Percentiles rank a stretch among this genome's conserved stretches.
These are phyloP conservation scores for Sus scrofa DNA, from an alignment of 2,113 vertebrate genomes.

Conservation along the genomic window DNA sequence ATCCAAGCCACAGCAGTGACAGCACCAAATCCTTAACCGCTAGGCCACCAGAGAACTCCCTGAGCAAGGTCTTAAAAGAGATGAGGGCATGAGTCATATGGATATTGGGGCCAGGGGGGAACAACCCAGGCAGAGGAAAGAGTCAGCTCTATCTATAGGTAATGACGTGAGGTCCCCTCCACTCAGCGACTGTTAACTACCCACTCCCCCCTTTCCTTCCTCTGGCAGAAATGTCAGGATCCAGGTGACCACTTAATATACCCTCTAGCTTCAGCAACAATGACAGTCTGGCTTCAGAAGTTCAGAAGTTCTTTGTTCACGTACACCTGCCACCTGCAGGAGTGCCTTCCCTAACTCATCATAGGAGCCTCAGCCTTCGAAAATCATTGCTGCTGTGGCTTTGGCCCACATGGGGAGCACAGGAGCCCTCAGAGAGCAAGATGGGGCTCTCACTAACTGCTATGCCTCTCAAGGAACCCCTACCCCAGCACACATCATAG, in stretches of 20 bases:
- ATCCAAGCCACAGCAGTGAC: too few species aligned
- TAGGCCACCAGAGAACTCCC: too few species aligned
- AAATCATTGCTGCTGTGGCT: background rate
- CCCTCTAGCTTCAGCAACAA: background rate
- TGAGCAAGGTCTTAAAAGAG: background rate
- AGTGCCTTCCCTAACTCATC: background rate
- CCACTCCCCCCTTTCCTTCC: background rate
- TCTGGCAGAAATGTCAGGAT: background rate
- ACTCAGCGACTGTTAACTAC: too few species aligned
- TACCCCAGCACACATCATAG: background rate
- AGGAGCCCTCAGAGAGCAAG: background rate
- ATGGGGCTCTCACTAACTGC: background rate
- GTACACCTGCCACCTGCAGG: too few species aligned
- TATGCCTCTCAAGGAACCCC: background rate
- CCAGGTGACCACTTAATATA: background rate
- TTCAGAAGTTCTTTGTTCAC: background rate
- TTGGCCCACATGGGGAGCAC: background rate
- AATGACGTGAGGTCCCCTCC: background rate
- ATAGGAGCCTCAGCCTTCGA: background rate
- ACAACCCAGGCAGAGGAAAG: background rate
- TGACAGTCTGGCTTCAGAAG: background rate
- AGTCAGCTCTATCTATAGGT: background rate
- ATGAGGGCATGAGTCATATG: background rate
- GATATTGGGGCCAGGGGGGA: too few species aligned
- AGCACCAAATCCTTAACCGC: too few species aligned